Evolutionary conservation across 2,888 invertebrate genomes (phyloP).

Genomic region (Cataglyphis albicans): DNA sequence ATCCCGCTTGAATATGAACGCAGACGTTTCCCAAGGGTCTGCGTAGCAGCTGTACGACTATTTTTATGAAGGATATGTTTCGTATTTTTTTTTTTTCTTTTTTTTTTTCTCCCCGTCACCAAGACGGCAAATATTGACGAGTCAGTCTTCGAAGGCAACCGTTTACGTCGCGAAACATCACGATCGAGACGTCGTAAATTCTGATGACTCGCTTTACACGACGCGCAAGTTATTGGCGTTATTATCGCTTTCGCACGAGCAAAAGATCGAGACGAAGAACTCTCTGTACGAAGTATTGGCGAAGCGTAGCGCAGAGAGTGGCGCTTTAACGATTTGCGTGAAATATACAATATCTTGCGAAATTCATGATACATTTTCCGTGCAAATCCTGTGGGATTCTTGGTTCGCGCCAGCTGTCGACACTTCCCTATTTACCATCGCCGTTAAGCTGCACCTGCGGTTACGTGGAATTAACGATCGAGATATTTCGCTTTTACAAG

Average conservation of each 20-base stretch:
- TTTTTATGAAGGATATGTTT: constrained; percentile 17
- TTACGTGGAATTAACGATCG: constrained; percentile 47
- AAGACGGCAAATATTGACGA: constrained; percentile 29
- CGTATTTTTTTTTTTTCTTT: background rate
- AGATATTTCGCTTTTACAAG: constrained; percentile 39
- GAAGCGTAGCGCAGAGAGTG: background rate
- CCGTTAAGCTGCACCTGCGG: constrained; percentile 59
- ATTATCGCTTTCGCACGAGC: constrained; percentile 41
- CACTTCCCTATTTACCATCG: constrained; percentile 61
- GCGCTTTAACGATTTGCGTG: constrained; percentile 51
- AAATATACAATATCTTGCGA: constrained; percentile 56
- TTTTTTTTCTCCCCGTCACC: background rate
- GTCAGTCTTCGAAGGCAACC: background rate
- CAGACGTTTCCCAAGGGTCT: constrained; percentile 59
- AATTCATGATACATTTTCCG: constrained; percentile 62
- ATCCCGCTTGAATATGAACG: constrained; percentile 63
- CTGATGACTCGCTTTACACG: constrained; percentile 23
- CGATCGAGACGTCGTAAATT: constrained; percentile 30
- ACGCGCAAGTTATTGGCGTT: constrained; percentile 39
- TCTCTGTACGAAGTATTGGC: background rate
- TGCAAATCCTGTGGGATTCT: constrained; percentile 56
- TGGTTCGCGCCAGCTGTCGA: constrained; percentile 62
- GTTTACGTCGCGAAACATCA: background rate
- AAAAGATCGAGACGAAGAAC: constrained; percentile 23
- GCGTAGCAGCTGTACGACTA: constrained; percentile 36